A percentile compares a stretch with the other conserved stretches of the same genome.
These are phyloP conservation scores for Aleiodes alternator DNA, from an alignment of 2,888 invertebrate species.

Conservation along the genomic window DNA sequence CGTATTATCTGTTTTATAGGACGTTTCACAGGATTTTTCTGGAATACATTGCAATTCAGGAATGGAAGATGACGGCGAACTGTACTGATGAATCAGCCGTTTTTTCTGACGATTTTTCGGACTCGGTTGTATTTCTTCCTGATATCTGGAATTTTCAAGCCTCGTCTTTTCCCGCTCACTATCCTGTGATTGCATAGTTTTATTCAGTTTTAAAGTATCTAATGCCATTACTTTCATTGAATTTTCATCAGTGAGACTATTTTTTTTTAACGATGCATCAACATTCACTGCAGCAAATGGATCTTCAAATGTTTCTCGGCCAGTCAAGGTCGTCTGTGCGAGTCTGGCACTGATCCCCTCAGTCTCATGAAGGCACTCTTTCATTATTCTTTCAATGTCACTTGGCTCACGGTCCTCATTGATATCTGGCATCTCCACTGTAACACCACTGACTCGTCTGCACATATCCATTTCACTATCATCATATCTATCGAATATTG, in stretches of 20 bases:
- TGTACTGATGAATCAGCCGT: slow-evolving; percentile 53
- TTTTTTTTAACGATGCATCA: neutral
- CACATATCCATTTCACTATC: neutral
- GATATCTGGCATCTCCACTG: slow-evolving; percentile 16
- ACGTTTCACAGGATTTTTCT: slow-evolving; percentile 39
- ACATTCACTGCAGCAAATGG: slow-evolving; percentile 1
- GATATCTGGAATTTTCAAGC: neutral
- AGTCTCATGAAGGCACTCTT: neutral
- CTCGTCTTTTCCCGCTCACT: neutral
- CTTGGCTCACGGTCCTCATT: neutral
- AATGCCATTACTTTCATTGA: neutral
- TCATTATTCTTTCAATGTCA: slow-evolving; percentile 8
- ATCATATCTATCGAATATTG: slow-evolving; percentile 25
- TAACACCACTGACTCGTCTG: slow-evolving; percentile 1
- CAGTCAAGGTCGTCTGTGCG: slow-evolving; percentile 34
- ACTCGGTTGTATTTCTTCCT: slow-evolving; percentile 6
- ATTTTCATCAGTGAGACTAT: neutral
- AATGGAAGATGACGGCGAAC: slow-evolving; percentile 53
- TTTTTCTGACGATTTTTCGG: slow-evolving; percentile 34
- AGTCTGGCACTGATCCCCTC: slow-evolving; percentile 10
- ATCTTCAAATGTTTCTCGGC: neutral
- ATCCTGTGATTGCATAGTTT: neutral
- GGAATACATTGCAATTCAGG: slow-evolving; percentile 53
- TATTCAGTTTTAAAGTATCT: neutral
- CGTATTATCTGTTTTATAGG: slow-evolving; percentile 3